Evolutionary conservation across 1,140 invertebrate genomes (phyloP), one percentile per base, ranked within the genome.

Genomic region (Conopomorpha cramerella): DNA sequence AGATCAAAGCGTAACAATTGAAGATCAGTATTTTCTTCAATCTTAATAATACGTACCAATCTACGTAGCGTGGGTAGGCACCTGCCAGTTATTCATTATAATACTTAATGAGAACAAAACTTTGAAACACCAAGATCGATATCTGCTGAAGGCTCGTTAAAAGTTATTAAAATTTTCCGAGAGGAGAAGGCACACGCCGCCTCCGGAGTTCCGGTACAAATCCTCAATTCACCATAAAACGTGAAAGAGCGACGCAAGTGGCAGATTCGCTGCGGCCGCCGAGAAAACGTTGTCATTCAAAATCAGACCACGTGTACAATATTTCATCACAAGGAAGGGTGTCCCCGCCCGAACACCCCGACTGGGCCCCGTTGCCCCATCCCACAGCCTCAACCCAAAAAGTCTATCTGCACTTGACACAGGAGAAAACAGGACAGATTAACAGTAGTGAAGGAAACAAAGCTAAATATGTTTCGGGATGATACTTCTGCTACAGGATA

Each of bases 231-330:
- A 48, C 60, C 45, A 62, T 65, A 72, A 71, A 70, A 64, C 51
- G 52, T 56, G 57, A 51, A 3, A 3, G 34, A 28, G 10, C 12
- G 48, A 49, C 43, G 49, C 52, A 58, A 58, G 55, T 62, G 51
- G 51, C 50, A 51, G 41, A 53, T 54, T 53, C 48, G 51, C 54
- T 45, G 55, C 55, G 55, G 54, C 55, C 54, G 48, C 55, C 53
- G 58, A 65, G 51, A 57, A 64, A 80, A 77, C 78, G 77, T 79
- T 80, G 81, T 82, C 80, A 81, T 82, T 82, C 77, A 80, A 76
- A 82, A 81, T 82, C 81, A 81, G 78, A 82, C 81, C 81, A 82
- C 81, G 81, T 82, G 81, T 81, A 79, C 80, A 79, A 82, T 82
- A 82, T 82, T 82, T 82, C 81, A 82, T 82, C 81, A 81, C 82